Base-by-base conservation (phyloP, 2,888 invertebrate species). In the Dermolepida albohirtum region DNA sequence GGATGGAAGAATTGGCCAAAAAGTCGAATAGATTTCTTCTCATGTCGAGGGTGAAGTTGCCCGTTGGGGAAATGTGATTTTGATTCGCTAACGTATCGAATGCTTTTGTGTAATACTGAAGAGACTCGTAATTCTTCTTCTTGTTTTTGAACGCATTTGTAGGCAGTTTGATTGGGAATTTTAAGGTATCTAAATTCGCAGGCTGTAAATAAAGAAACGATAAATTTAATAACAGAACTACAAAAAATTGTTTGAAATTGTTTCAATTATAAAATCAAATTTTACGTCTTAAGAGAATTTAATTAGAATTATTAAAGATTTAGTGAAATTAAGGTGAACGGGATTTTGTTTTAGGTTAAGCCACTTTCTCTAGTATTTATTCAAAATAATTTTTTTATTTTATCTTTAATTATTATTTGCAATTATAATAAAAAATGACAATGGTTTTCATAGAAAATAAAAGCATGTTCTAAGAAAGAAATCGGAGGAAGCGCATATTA, bases 1-100 rank as follows among this genome's bases (percentile, higher is more conserved):
- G 76, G 66, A 82, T 80, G 16, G 85, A 74, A n/a, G 84, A 81
- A 47, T 81, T 78, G n/a, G 79, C 79, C 59, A 86, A 82, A 43
- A 84, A 77, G 11, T 83, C 77, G 71, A 85, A 81, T 78, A 81
- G 85, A 74, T 72, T 82, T 78, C 74, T 85, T 75, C 83, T 81
- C 72, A 84, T 83, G 0, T 66, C 67, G 0, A 66, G 40, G 55
- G 76, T 65, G 70, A 79, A 78, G 11, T 74, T 70, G n/a, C 65
- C 67, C 5, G 72, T 72, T 5, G 71, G 57, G 71, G 84, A 85
- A 72, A 81, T 82, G 66, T 83, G 84, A 74, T 67, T 43, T n/a
- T 59, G 66, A 41, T 51, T 49, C 11, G 49, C 40, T 14, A 67
- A 50, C 11, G 29, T 14, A 40, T 67, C 66, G 41, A 67, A 50